These are phyloP conservation scores for Euglossa dilemma DNA, from an alignment of 1,140 invertebrate species.

Conservation along the genomic window DNA sequence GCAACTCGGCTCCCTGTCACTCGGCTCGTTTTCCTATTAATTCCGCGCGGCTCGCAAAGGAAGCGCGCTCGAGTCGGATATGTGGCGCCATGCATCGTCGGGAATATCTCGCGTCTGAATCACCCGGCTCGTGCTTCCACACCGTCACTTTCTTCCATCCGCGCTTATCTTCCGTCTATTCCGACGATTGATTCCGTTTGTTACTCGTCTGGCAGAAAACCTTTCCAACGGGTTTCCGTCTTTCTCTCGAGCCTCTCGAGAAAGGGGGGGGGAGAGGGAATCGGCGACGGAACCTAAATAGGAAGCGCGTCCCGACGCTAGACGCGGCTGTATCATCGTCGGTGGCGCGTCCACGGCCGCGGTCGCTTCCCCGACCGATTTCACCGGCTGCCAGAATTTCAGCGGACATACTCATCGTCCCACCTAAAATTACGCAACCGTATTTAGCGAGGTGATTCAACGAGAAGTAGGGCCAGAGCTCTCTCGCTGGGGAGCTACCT, in stretches of 20 bases:
- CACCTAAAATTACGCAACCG: constrained; percentile 76
- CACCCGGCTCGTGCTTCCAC: constrained; percentile 43
- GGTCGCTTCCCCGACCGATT: constrained; percentile 25
- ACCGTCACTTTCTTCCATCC: constrained; percentile 22
- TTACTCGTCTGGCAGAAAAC: background rate
- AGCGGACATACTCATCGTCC: constrained; percentile 67
- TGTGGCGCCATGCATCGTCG: constrained; percentile 73
- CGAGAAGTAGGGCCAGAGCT: constrained; percentile 48
- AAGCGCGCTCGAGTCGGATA: constrained; percentile 73
- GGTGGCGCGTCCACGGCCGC: constrained; percentile 41
- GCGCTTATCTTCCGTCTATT: background rate
- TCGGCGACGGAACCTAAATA: constrained; percentile 39
- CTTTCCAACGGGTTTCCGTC: background rate
- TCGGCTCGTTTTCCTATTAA: constrained; percentile 73
- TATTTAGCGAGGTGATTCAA: constrained; percentile 77
- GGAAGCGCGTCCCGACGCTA: constrained; percentile 26
- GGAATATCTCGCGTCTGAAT: constrained; percentile 77
- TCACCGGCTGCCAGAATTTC: constrained; percentile 67
- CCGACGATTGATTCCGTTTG: constrained; percentile 17
- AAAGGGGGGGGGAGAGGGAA: background rate
- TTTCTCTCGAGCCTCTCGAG: too few species aligned
- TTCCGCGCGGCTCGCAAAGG: constrained; percentile 70
- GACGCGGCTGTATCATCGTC: constrained; percentile 17
- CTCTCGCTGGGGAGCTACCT: constrained; percentile 4
- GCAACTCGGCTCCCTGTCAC: constrained; percentile 59